phyloP scores from a whole-genome alignment of 2,797 vertebrate species.

The Tinamus major region DNA sequence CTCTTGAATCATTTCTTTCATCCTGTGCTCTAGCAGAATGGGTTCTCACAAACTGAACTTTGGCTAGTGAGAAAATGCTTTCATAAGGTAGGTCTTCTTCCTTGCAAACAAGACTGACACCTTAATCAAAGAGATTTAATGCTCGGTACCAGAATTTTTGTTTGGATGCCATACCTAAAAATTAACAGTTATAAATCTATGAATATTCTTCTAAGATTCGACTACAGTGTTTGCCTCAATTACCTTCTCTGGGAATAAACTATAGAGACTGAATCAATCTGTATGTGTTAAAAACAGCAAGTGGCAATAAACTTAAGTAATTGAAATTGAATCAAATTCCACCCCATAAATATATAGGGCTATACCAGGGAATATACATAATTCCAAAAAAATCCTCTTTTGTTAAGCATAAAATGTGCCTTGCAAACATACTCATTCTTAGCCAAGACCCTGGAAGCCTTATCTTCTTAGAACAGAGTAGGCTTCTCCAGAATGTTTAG shows the following conservation, averaged over 20 bases:
- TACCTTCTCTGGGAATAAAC: background rate
- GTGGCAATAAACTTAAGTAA: background rate
- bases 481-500: background rate
- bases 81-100: background rate
- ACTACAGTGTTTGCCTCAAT: background rate
- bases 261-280: background rate
- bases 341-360: background rate
- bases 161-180: background rate
- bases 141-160: background rate
- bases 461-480: conserved; percentile 5
- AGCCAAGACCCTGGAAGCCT: background rate
- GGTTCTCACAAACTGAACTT: background rate
- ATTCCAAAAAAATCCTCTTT: background rate
- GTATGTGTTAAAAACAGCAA: background rate
- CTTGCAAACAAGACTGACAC: fast-evolving
- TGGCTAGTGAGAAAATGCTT: background rate
- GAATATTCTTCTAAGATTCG: background rate
- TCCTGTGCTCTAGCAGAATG: background rate
- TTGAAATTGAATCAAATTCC: background rate
- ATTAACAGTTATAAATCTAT: background rate
- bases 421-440: background rate
- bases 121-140: background rate
- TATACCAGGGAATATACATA: background rate
- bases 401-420: background rate
- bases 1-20: background rate